These are phyloP conservation scores for Matsumurasca onukii DNA, from an alignment of 1,140 invertebrate genomes.

Conservation along the genomic window DNA sequence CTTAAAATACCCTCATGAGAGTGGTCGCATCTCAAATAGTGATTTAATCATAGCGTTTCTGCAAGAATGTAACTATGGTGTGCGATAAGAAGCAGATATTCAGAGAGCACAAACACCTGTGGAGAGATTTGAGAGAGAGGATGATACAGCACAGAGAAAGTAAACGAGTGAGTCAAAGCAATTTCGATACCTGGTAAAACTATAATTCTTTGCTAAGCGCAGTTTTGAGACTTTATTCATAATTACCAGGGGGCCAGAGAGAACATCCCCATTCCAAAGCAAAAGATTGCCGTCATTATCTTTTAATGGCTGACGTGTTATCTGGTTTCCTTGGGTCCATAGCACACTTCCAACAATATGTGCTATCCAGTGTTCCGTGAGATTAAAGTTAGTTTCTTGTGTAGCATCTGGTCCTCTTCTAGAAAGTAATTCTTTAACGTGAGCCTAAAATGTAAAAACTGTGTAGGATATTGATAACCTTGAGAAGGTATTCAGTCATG, in stretches of 20 bases:
- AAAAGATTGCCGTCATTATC: conserved; percentile 58
- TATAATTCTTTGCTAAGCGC: neutral
- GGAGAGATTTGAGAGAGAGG: no score
- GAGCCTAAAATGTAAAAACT: no score
- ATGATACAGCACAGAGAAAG: no score
- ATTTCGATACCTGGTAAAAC: neutral
- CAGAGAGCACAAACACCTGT: no score
- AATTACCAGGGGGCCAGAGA: conserved; percentile 43
- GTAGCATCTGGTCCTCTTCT: neutral
- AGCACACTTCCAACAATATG: conserved; percentile 26
- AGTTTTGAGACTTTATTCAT: neutral
- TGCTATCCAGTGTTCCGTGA: conserved; percentile 20
- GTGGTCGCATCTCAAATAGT: no score
- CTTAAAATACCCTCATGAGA: no score
- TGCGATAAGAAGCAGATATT: no score
- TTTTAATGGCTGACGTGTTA: conserved; percentile 34
- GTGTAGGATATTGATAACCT: no score
- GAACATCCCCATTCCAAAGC: conserved; percentile 84
- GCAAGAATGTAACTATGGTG: no score
- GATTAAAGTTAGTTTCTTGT: neutral
- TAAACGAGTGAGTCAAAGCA: neutral
- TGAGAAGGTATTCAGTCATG: no score
- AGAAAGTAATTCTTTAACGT: neutral
- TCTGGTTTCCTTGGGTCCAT: conserved; percentile 39
- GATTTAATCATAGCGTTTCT: no score